Evolutionary conservation across 1,140 invertebrate genomes (phyloP), one percentile per base, ranked within the genome.

Genomic region (Cyclina sinensis): DNA sequence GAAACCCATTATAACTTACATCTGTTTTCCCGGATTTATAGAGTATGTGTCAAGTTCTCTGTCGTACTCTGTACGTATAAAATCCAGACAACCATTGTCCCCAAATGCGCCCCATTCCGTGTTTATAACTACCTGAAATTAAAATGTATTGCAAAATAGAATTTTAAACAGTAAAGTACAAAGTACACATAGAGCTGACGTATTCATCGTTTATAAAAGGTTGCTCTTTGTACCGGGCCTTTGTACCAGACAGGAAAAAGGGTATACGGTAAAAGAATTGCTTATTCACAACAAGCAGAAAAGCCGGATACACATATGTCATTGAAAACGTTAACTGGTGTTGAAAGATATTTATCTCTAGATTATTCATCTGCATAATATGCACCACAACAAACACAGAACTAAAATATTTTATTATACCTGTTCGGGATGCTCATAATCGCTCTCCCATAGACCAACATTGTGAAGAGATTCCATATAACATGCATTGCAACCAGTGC

Each of bases 81-180:
- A 98, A 92, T 99, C 98, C 54, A 99, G 94, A 43, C 97, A 96
- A 1, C 98, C 98, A 90, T 97, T 97, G 93, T 99, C 98, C 0
- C 99, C 99, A 95, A 99, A 99, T 1, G 99, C 99, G 30, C 99
- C 99, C 98, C 98, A 99, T 96, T 99, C 99, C 0, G 98, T 98
- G 94, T 99, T 99, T 62, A 99, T 97, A 46, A 99, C 96, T 81
- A 99, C 97, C 97, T 98, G 89, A 92, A 94, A 73, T 30, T 84
- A 73, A 14, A 43, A 43, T 43, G 43, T 14, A n/a, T n/a, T n/a
- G n/a, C 9, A 51, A 11, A 51, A 11, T 51, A 51, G 18, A 9
- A 51, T 51, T 9, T 9, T 18, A 51, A 11, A 51, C 48, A 51
- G 48, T 51, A 51, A 51, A 51, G 18, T 18, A n/a, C n/a, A n/a